Evolutionary conservation across 2,797 vertebrate species (phyloP).

Genomic region (Poeciliopsis presidionis): DNA sequence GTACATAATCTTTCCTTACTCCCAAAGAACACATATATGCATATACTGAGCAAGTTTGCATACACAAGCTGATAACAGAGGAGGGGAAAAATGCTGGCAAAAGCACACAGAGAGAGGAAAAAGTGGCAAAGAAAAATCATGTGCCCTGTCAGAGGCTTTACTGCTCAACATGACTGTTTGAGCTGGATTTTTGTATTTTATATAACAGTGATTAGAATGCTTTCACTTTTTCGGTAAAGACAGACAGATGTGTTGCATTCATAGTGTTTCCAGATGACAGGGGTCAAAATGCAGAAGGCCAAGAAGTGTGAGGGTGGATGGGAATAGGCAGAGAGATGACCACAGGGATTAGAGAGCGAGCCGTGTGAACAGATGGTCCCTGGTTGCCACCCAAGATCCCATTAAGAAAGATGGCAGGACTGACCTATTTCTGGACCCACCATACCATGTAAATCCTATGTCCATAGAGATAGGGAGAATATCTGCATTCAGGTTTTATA

Average conservation of each 20-base stretch:
- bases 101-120: conserved; percentile 5
- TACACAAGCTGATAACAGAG: conserved; percentile 24
- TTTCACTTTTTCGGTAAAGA: conserved; percentile 17
- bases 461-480: conserved; percentile 40
- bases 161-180: not conserved
- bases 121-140: conserved; percentile 6
- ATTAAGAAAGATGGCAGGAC: conserved; percentile 79
- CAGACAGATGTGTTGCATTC: conserved; percentile 61
- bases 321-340: conserved; percentile 69
- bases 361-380: conserved; percentile 76
- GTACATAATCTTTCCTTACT: conserved; percentile 42
- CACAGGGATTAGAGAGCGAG: conserved; percentile 66
- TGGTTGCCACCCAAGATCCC: conserved; percentile 77
- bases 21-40: conserved; percentile 34
- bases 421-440: conserved; percentile 75
- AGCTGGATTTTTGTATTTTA: conserved; percentile 27
- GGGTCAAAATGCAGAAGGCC: conserved; percentile 47
- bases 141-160: conserved; percentile 2
- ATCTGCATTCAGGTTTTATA: conserved; percentile 59
- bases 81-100: conserved; percentile 12
- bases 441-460: conserved; percentile 59
- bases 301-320: conserved; percentile 49
- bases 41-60: conserved; percentile 30
- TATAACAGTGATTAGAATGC: conserved; percentile 20
- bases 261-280: conserved; percentile 55